Percentiles rank a stretch among this genome's conserved stretches.
These are phyloP conservation scores for Enteromius treurensis DNA, from an alignment of 2,797 vertebrate genomes.

Conservation along the genomic window DNA sequence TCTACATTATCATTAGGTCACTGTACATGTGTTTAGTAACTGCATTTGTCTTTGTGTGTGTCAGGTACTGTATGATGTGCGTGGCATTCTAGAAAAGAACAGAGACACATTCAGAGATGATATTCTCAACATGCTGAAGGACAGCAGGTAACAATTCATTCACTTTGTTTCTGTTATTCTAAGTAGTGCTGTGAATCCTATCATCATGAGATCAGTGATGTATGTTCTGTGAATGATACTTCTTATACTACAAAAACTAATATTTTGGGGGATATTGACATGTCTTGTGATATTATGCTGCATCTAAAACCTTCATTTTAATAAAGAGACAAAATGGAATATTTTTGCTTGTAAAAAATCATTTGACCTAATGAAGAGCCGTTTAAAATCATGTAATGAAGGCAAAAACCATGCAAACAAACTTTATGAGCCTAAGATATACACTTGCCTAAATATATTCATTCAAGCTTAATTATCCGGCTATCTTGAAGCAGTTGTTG, in stretches of 20 bases:
- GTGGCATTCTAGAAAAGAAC: conserved; percentile 92
- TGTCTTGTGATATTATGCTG: background rate
- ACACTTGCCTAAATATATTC: background rate
- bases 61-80: conserved; percentile 88
- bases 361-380: background rate
- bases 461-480: background rate
- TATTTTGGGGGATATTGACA: background rate
- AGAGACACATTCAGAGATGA: conserved; percentile 94
- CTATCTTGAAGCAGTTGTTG: background rate
- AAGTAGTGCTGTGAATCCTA: background rate
- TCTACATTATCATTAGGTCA: background rate
- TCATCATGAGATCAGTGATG: background rate
- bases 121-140: conserved; percentile 88
- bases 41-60: conserved; percentile 34
- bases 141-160: conserved; percentile 82
- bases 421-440: background rate
- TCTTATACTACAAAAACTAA: background rate
- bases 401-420: background rate
- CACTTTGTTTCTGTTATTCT: background rate
- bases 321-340: background rate
- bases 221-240: background rate
- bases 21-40: conserved; percentile 24
- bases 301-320: background rate
- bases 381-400: background rate
- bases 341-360: background rate